Percentiles rank a stretch among this genome's conserved stretches.
phyloP scores from a whole-genome alignment of 1,140 invertebrate species.

The Holotrichia oblita region DNA sequence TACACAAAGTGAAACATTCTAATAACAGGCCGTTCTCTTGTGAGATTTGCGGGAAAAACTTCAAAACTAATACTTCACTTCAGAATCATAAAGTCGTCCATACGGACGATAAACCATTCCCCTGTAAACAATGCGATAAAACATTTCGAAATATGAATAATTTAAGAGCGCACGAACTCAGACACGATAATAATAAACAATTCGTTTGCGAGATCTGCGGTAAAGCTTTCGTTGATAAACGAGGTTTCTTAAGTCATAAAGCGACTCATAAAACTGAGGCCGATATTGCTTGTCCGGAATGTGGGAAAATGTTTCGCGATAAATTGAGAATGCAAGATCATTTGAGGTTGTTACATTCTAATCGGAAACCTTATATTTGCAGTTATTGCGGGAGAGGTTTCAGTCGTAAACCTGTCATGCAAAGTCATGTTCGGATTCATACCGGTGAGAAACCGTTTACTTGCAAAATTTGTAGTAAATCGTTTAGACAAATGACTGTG shows the following conservation, averaged over 20 bases:
- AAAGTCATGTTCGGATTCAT: slow-evolving; percentile 57
- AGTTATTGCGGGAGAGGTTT: slow-evolving; percentile 33
- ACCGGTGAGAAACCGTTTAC: slow-evolving; percentile 51
- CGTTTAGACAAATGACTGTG: slow-evolving; percentile 62
- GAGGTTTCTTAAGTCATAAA: not conserved
- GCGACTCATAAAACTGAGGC: not conserved
- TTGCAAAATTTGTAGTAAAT: slow-evolving; percentile 70
- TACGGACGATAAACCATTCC: not conserved
- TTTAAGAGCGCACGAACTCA: slow-evolving; percentile 54
- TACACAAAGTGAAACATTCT: slow-evolving; percentile 42
- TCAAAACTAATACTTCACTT: slow-evolving; percentile 40
- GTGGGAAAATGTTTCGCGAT: not conserved
- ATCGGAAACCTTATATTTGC: slow-evolving; percentile 25
- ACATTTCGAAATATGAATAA: not conserved
- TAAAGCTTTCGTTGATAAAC: not conserved
- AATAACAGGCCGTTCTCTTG: slow-evolving; percentile 52
- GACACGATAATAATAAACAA: slow-evolving; percentile 52
- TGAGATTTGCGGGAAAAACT: slow-evolving; percentile 50
- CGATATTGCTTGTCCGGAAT: not conserved
- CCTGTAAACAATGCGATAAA: not conserved
- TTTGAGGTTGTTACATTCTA: not conserved
- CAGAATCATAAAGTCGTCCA: slow-evolving; percentile 47
- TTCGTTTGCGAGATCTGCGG: slow-evolving; percentile 46
- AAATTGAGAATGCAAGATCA: slow-evolving; percentile 32
- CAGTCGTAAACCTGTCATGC: slow-evolving; percentile 43